phyloP scores from a whole-genome alignment of 2,113 vertebrate species.

The Brienomyrus longianalis region DNA sequence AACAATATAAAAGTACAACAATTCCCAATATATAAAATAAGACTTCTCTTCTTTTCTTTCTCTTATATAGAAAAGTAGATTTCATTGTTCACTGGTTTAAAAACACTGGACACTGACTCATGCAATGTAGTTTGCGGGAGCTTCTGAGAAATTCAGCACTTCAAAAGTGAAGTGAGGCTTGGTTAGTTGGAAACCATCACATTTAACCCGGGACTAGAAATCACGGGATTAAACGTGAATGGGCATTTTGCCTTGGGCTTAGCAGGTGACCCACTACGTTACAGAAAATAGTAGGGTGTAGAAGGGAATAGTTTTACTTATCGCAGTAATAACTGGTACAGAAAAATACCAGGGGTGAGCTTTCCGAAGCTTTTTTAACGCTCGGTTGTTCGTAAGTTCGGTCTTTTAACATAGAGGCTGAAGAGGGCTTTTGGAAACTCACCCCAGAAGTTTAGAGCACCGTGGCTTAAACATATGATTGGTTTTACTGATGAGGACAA shows the following conservation, averaged over 20 bases:
- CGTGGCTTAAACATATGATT: not conserved
- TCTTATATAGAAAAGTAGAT: slow-evolving; percentile 34
- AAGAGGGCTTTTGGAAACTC: too few species aligned
- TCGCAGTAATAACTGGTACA: not conserved
- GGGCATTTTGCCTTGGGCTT: slow-evolving; percentile 12
- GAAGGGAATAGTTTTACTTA: not conserved
- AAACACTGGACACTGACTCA: not conserved
- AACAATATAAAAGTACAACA: slow-evolving; percentile 52
- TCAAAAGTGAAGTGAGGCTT: not conserved
- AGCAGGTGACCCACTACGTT: slow-evolving; percentile 1
- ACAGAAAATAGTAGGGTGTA: not conserved
- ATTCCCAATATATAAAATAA: slow-evolving; percentile 56
- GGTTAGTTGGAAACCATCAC: slow-evolving; percentile 3
- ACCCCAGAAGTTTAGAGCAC: not conserved
- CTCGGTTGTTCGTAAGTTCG: too few species aligned
- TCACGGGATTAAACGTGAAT: slow-evolving; percentile 26
- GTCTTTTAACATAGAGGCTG: too few species aligned
- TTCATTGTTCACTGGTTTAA: slow-evolving; percentile 31
- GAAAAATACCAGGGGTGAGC: not conserved
- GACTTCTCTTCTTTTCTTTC: slow-evolving; percentile 49
- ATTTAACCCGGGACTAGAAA: slow-evolving; percentile 11
- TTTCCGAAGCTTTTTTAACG: too few species aligned
- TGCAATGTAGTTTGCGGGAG: not conserved
- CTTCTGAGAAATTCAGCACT: not conserved
- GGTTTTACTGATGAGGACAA: not conserved